These are phyloP conservation scores for Ophion slaviceki DNA, from an alignment of 2,888 invertebrate genomes.

Conservation along the genomic window DNA sequence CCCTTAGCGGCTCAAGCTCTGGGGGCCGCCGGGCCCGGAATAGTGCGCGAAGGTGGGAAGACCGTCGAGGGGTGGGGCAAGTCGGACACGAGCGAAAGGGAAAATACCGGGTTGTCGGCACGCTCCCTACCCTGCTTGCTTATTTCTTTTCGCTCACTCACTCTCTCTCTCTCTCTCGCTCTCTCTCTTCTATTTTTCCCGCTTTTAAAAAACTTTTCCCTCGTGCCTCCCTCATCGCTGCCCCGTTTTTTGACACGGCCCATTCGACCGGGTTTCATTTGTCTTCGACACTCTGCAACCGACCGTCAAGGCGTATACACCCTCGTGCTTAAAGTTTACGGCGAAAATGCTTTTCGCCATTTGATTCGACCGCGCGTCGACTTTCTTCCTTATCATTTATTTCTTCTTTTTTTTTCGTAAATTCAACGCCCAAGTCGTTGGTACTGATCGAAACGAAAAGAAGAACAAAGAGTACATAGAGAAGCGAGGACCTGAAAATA, in stretches of 20 bases:
- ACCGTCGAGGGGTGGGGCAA: conserved; percentile 63
- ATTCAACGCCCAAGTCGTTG: neutral
- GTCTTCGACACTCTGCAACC: conserved; percentile 78
- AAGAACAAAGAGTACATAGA: neutral
- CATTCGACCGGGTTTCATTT: conserved; percentile 80
- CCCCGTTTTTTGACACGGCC: conserved; percentile 79
- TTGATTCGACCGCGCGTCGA: conserved; percentile 17
- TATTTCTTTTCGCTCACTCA: conserved; percentile 65
- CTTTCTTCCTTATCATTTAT: neutral
- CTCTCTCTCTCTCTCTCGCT: conserved; percentile 76
- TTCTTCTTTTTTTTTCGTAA: neutral
- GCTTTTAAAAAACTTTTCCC: conserved; percentile 70
- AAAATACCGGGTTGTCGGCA: conserved; percentile 78
- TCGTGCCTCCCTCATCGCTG: conserved; percentile 75
- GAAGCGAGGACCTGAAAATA: neutral
- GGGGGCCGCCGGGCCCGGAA: neutral
- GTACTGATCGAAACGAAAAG: neutral
- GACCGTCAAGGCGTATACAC: conserved; percentile 70
- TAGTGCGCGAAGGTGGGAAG: conserved; percentile 56
- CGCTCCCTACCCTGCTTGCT: conserved; percentile 68
- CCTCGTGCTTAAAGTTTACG: conserved; percentile 65
- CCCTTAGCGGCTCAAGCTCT: conserved; percentile 5
- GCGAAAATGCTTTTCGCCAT: conserved; percentile 59
- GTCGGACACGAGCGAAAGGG: conserved; percentile 80
- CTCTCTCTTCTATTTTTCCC: conserved; percentile 79